Base-by-base conservation (phyloP, 1,140 invertebrate genomes). In the Pissodes strobi region DNA sequence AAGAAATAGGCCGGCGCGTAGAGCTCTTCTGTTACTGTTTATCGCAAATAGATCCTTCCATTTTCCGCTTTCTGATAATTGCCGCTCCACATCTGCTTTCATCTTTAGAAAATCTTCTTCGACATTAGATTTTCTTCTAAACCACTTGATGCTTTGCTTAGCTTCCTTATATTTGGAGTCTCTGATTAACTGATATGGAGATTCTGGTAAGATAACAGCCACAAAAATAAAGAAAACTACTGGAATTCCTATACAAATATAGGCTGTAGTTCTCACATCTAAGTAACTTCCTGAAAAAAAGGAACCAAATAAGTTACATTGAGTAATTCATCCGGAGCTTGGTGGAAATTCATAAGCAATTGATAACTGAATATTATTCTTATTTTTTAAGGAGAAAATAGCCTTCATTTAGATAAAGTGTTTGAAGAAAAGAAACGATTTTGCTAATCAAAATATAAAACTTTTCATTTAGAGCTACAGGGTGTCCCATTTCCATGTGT, bases 171-270 rank as follows among this genome's bases (percentile, higher is more conserved):
- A 18, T 41, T 64, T 66, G 9, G 39, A 58, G 41, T 66, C 66
- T 49, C 69, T 72, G 18, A 75, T 62, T 10, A 72, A 62, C 27
- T 70, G 74, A 45, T 74, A 74, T 3, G 75, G 75, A 6, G 72
- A 69, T 68, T 76, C 74, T 8, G 74, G 74, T 45, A 74, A 63
- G 9, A 61, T 10, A 75, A 82, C 72, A 1, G 41, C 12, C 8
- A 72, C 19, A 1, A 73, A 12, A 27, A 70, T 72, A 46, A 82
- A 80, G 2, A 82, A 41, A 13, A 80, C 51, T 8, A 67, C 25
- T 8, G 61, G 66, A 21, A 64, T 12, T n/a, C 12, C 46, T n/a
- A 68, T 30, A 27, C 66, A 57, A 13, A 68, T 59, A 34, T 61
- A 71, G 37, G 60, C 56, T n/a, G 67, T 48, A 37, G 18, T 23